phyloP scores from a whole-genome alignment of 2,888 invertebrate species.

The Drosophila emarginata region DNA sequence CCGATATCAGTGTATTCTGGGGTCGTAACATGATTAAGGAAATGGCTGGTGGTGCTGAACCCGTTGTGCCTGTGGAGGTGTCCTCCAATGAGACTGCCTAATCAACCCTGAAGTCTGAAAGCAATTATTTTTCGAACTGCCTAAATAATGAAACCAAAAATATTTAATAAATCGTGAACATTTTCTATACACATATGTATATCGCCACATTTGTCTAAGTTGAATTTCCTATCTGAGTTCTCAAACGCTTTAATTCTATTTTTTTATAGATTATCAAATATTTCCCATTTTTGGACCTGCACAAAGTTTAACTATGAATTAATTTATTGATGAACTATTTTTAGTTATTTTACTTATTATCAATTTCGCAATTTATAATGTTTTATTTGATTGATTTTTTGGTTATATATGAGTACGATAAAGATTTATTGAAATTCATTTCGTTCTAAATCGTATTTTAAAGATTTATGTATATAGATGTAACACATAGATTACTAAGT shows the following conservation, averaged over 20 bases:
- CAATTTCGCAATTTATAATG: neutral
- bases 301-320: neutral
- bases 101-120: neutral
- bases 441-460: too few relatives aligned
- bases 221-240: neutral
- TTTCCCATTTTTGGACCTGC: neutral
- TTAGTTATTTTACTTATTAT: neutral
- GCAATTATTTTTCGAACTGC: neutral
- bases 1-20: slow-evolving; percentile 81
- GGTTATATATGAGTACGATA: neutral
- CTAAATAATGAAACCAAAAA: neutral
- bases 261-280: neutral
- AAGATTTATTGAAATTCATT: too few relatives aligned
- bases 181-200: neutral
- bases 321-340: neutral
- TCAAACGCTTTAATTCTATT: neutral
- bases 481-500: too few relatives aligned
- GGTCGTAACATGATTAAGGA: slow-evolving; percentile 55
- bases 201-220: neutral
- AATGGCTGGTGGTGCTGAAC: slow-evolving; percentile 2
- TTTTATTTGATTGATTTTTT: neutral
- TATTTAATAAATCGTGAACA: neutral
- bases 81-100: slow-evolving; percentile 10
- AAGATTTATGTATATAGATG: too few relatives aligned
- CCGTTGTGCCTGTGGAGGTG: slow-evolving; percentile 29